These are phyloP conservation scores for Chondrilla cf. caribensis DNA, from an alignment of 37 sponge, comb jelly and placozoan species.

Conservation along the genomic window DNA sequence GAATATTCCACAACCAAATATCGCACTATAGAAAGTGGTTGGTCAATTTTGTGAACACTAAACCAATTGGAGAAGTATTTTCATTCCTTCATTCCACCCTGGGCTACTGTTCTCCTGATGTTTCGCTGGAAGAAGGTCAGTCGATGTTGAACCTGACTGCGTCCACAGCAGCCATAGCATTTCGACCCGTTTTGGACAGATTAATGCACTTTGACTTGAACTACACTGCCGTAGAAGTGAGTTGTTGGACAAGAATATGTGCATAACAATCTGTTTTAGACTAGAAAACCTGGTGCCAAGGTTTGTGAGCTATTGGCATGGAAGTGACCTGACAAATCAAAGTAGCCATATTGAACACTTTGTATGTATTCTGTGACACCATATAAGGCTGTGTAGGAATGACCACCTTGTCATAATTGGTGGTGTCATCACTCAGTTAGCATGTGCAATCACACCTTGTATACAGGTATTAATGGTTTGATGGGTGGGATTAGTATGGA, in stretches of 20 bases:
- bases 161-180: conserved; percentile 18
- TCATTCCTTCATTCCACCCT: conserved; percentile 55
- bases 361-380: neutral
- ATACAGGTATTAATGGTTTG: too few species aligned
- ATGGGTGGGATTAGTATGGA: too few species aligned
- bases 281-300: too few species aligned
- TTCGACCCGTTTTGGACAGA: conserved; percentile 47
- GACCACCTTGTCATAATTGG: neutral
- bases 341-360: neutral
- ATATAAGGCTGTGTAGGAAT: neutral
- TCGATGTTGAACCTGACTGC: neutral
- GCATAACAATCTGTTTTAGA: too few species aligned
- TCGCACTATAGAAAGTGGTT: conserved; percentile 29
- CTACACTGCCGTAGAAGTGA: conserved; percentile 36
- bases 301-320: conserved; percentile 28
- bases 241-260: too few species aligned
- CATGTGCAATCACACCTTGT: neutral
- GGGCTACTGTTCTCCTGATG: conserved; percentile 35
- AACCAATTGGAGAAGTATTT: conserved; percentile 41
- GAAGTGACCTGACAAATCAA: neutral
- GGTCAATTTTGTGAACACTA: conserved; percentile 13
- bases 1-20: conserved; percentile 32
- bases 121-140: neutral
- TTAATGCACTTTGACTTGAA: conserved; percentile 46
- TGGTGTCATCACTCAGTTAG: neutral